These are phyloP conservation scores for Chanos chanos DNA, from an alignment of 2,797 vertebrate genomes.

Conservation along the genomic window DNA sequence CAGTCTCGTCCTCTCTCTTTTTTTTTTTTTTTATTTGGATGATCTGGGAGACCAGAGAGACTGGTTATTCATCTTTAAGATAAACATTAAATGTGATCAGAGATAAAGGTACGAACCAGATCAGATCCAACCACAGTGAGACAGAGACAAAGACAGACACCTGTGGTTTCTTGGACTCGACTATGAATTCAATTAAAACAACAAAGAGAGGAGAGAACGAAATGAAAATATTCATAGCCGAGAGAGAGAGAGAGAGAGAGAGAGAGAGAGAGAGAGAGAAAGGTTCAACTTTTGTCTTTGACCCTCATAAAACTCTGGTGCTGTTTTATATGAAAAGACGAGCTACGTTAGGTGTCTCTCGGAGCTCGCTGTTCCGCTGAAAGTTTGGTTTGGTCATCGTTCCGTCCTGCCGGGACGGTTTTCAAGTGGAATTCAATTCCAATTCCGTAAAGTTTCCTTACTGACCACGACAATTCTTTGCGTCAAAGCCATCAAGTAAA, in stretches of 20 bases:
- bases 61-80: slow-evolving; percentile 58
- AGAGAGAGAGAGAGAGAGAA: slow-evolving; percentile 8
- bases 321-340: too few species aligned
- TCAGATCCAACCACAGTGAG: slow-evolving; percentile 50
- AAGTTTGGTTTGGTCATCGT: too few species aligned
- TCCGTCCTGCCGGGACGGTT: too few species aligned
- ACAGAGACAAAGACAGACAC: slow-evolving; percentile 53
- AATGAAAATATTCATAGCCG: background rate
- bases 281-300: background rate
- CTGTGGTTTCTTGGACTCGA: slow-evolving; percentile 36
- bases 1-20: slow-evolving; percentile 23
- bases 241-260: background rate
- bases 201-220: background rate
- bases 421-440: too few species aligned
- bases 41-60: slow-evolving; percentile 34
- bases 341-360: too few species aligned
- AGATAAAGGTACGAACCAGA: slow-evolving; percentile 57
- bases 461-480: too few species aligned
- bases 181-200: slow-evolving; percentile 52
- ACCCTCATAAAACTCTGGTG: background rate
- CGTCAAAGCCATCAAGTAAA: background rate
- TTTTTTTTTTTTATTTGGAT: too few species aligned
- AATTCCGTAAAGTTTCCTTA: too few species aligned
- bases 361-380: too few species aligned
- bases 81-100: slow-evolving; percentile 57